Percentiles rank a stretch among this genome's conserved stretches.
These are phyloP conservation scores for Lithosia quadra DNA, from an alignment of 2,888 invertebrate species.

Conservation along the genomic window DNA sequence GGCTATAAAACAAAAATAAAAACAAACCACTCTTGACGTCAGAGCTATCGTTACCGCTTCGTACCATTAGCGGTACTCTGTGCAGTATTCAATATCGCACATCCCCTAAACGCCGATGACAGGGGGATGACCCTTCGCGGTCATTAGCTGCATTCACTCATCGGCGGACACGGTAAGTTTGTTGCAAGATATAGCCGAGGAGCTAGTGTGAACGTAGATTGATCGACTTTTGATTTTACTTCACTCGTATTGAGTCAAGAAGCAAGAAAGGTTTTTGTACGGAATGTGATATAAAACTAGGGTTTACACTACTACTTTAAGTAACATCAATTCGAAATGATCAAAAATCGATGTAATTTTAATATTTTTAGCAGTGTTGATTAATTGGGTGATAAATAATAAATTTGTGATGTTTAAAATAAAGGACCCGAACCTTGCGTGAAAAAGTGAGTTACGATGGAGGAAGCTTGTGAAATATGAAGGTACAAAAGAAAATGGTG, in stretches of 20 bases:
- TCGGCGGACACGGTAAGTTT: constrained; percentile 66
- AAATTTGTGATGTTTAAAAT: too few species aligned
- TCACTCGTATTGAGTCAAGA: background rate
- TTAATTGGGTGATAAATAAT: too few species aligned
- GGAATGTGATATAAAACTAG: too few species aligned
- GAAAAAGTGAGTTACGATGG: background rate
- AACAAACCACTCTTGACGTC: constrained; percentile 48
- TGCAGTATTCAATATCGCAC: constrained; percentile 56
- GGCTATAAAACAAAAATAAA: constrained; percentile 28
- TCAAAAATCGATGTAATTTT: too few species aligned
- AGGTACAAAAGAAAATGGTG: background rate
- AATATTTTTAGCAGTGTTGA: too few species aligned
- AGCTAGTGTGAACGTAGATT: constrained; percentile 25
- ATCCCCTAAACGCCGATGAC: constrained; percentile 61
- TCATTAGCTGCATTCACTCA: constrained; percentile 68
- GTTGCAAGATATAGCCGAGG: constrained; percentile 60
- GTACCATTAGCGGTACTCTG: constrained; percentile 56
- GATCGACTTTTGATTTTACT: background rate
- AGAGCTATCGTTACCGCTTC: constrained; percentile 47
- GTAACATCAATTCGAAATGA: too few species aligned
- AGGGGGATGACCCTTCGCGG: constrained; percentile 53
- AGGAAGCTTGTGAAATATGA: background rate
- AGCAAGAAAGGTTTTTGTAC: background rate
- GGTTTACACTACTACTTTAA: too few species aligned
- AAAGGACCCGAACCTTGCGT: too few species aligned